These are phyloP conservation scores for Mimumesa dahlbomi DNA, from an alignment of 2,888 invertebrate genomes.

Conservation along the genomic window DNA sequence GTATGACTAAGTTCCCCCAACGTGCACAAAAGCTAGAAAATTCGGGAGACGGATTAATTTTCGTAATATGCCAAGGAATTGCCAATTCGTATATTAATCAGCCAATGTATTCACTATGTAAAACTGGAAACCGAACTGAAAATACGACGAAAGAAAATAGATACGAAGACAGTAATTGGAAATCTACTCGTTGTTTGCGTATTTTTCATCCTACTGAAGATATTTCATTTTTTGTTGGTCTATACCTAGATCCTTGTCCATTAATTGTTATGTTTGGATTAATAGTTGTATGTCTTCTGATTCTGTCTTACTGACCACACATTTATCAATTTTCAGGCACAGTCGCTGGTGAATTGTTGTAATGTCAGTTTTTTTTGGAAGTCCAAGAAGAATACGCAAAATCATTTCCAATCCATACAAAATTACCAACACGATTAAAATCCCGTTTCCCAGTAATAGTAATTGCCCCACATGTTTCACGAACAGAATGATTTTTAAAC, in stretches of 20 bases:
- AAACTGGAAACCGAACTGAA: conserved; percentile 2
- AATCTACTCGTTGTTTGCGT: neutral
- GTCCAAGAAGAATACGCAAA: conserved; percentile 12
- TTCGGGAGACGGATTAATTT: no score
- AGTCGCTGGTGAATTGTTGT: neutral
- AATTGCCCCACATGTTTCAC: no score
- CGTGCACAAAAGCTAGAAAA: no score
- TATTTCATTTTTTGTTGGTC: neutral
- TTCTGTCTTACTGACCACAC: no score
- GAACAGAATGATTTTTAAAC: no score
- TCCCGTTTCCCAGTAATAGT: neutral
- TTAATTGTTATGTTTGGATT: conserved; percentile 3
- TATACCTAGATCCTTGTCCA: neutral
- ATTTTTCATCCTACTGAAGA: neutral
- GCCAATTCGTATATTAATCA: neutral
- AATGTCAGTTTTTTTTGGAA: neutral
- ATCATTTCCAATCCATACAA: no score
- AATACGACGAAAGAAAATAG: conserved; percentile 2
- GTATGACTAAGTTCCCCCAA: no score
- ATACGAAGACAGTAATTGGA: conserved; percentile 1
- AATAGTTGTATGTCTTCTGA: neutral
- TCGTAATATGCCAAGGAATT: conserved; percentile 1
- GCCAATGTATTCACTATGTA: conserved; percentile 16
- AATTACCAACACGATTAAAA: neutral
- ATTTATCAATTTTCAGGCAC: conserved; percentile 18